phyloP scores from a whole-genome alignment of 2,888 invertebrate species.

The Tinea semifulvella region DNA sequence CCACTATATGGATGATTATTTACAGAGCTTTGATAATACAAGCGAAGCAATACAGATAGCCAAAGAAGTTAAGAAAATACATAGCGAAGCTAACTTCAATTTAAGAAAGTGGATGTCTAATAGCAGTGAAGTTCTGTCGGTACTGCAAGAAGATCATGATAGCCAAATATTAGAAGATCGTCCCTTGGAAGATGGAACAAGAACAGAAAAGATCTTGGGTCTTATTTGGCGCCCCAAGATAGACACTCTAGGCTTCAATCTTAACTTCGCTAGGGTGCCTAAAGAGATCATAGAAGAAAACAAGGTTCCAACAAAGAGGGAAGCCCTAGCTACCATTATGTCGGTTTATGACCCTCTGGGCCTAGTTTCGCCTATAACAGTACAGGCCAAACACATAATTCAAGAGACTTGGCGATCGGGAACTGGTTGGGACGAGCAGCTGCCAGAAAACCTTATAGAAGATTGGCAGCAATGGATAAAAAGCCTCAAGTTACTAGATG shows the following conservation, averaged over 20 bases:
- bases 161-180: not conserved
- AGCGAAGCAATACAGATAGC: conserved; percentile 17
- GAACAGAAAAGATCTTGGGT: not conserved
- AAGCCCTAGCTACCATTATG: too few species aligned
- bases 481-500: too few species aligned
- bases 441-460: too few species aligned
- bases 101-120: not conserved
- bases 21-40: conserved; percentile 21
- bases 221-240: too few species aligned
- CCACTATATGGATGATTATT: too few species aligned
- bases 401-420: too few species aligned
- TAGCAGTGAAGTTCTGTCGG: not conserved
- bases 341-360: not conserved
- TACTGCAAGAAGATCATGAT: not conserved
- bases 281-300: not conserved
- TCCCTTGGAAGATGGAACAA: not conserved
- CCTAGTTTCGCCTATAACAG: not conserved
- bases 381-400: too few species aligned
- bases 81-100: not conserved
- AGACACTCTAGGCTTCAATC: not conserved
- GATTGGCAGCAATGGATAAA: too few species aligned
- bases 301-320: too few species aligned
- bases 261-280: not conserved
- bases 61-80: not conserved
- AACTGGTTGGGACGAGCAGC: too few species aligned